Conservation (phyloP, 1,140 invertebrate genomes). For the Solenopsis fugax region DNA sequence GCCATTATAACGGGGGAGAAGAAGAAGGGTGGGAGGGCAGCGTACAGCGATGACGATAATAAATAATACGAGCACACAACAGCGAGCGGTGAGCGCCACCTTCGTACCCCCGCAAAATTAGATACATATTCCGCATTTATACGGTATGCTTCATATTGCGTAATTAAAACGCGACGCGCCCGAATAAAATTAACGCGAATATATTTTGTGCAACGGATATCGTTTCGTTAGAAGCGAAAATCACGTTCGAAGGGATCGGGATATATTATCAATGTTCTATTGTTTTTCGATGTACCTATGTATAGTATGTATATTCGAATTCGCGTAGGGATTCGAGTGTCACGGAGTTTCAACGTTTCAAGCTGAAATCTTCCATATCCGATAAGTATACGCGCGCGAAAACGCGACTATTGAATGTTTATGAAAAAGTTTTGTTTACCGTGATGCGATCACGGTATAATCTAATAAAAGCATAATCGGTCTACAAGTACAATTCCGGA, state of each 20-base stretch:
- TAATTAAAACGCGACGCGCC: slow-evolving; percentile 26
- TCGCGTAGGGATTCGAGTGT: slow-evolving; percentile 5
- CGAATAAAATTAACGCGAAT: neutral
- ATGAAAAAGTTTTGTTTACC: slow-evolving; percentile 44
- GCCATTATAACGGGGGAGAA: slow-evolving; percentile 20
- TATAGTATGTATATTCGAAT: neutral
- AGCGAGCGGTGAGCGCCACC: slow-evolving; percentile 22
- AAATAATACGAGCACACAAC: slow-evolving; percentile 36
- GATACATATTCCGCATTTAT: slow-evolving; percentile 38
- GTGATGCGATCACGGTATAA: slow-evolving; percentile 36
- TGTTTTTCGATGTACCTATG: slow-evolving; percentile 9
- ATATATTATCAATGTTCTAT: slow-evolving; percentile 22
- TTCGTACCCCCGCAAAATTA: slow-evolving; percentile 42
- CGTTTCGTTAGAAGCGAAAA: neutral
- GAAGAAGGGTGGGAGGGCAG: neutral
- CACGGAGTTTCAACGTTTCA: no score
- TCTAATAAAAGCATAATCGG: slow-evolving; percentile 36
- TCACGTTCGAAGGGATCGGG: neutral
- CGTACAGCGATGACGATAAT: slow-evolving; percentile 48
- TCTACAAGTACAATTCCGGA: slow-evolving; percentile 20
- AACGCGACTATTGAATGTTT: slow-evolving; percentile 6
- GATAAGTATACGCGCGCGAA: slow-evolving; percentile 27
- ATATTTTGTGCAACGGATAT: no score
- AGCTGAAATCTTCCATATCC: slow-evolving; percentile 12
- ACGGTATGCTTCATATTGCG: neutral